Evolutionary conservation across 2,888 invertebrate species (phyloP), one percentile per base, ranked within the genome.

Genomic region (Artemia sinica): DNA sequence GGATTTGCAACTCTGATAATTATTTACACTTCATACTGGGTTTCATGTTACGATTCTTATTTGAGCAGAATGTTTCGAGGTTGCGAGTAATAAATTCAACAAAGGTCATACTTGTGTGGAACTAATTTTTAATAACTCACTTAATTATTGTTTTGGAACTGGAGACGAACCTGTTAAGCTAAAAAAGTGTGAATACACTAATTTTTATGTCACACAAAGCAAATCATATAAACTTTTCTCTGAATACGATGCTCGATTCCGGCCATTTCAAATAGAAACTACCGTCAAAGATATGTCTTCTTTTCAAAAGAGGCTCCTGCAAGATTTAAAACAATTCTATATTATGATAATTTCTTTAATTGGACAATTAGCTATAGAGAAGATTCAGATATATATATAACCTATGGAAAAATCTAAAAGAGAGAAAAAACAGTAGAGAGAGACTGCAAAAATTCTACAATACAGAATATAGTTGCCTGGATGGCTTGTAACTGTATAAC

Each of bases 401-500:
- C 52, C 28, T 70, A 70, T 51, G 70, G 70, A 28, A 50, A 66
- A 28, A 66, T 69, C n/a, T 28, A 12, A 9, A 28, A 2, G 18
- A 68, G 58, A 12, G n/a, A 8, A 8, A 12, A 18, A 12, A 48
- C 49, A 48, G 50, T 18, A n/a, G 12, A 63, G 10, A n/a, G 66
- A 28, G 66, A n/a, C 8, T 8, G 49, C 28, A 49, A 68, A n/a
- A 11, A 13, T 10, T 68, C 65, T 49, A 68, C 68, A 9, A 70
- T 68, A 14, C 65, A 69, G 8, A 73, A 70, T 67, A n/a, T 70
- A 66, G 72, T 71, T 0, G 72, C 71, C 10, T 72, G 72, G 73
- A 72, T 72, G 58, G 72, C 71, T 49, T 69, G 71, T 50, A 69
- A 73, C 66, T 73, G 73, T 66, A 50, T 49, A 41, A 72, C 73